Evolutionary conservation across 1,140 invertebrate genomes (phyloP), one percentile per base, ranked within the genome.

Genomic region (Penaeus japonicus): DNA sequence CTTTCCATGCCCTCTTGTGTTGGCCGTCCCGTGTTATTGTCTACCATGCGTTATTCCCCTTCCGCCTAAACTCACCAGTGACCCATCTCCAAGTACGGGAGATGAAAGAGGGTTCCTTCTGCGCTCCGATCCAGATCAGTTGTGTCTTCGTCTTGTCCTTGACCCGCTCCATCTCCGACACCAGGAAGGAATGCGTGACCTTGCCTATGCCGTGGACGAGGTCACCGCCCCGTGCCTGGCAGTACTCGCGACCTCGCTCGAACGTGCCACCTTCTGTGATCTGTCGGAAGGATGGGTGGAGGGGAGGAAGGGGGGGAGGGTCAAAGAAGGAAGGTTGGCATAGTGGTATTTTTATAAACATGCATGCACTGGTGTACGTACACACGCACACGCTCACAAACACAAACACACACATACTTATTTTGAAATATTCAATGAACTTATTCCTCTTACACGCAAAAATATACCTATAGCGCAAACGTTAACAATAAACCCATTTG

Each of bases 71-170:
- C 94, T 94, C 93, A 97, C 97, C 96, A 92, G 97, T 95, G 27
- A 97, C 96, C 97, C 97, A 98, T 92, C 95, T 95, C 97, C 97
- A 98, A 2, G 95, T 97, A 83, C 96, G 94, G 0, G 95, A 95
- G 0, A 95, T 96, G 54, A 96, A 94, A 18, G 96, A 95, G 0
- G 96, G 96, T 90, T 98, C 97, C 91, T 97, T 97, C 91, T 96
- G 95, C 0, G 96, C 97, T 1, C 97, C 97, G 57, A 98, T 96
- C 97, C 97, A 98, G 0, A 98, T 96, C 35, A 98, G 93, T 91
- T 97, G 96, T 0, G 96, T 96, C 92, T 97, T 96, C 17, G 98
- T 91, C 75, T 94, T 95, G 0, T 95, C 93, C 91, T 97, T 97
- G 27, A 96, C 93, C 81, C 96, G 93, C 91, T 97, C 97, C 73